Conservation (phyloP, 2,888 invertebrate species). For the Pandemis corylana region DNA sequence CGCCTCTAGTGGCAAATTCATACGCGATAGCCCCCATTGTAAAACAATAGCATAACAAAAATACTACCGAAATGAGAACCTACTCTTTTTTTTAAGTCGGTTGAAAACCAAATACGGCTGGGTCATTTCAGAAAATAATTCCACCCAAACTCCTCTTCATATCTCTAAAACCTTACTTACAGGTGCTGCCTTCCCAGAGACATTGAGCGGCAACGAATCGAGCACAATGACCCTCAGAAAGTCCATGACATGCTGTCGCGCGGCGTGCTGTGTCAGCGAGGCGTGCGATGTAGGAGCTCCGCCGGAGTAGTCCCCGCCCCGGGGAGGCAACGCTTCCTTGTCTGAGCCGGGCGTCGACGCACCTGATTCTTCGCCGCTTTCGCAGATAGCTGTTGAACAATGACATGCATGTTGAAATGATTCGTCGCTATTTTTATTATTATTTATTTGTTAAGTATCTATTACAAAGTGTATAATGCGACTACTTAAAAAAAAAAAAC, state of each 20-base stretch:
- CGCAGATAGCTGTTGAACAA: conserved; percentile 70
- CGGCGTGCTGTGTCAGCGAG: conserved; percentile 89
- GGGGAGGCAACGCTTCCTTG: conserved; percentile 79
- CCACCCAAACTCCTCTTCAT: background rate
- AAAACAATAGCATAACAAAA: no score
- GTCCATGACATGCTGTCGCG: conserved; percentile 96
- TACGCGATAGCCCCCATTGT: no score
- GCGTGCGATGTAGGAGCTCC: conserved; percentile 88
- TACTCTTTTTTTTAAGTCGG: no score
- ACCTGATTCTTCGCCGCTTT: conserved; percentile 91
- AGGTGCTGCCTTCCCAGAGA: conserved; percentile 91
- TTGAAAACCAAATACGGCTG: no score
- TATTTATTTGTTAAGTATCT: no score
- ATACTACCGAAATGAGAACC: no score
- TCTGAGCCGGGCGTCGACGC: conserved; percentile 91
- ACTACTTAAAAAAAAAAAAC: no score
- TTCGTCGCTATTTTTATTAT: no score
- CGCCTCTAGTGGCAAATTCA: no score
- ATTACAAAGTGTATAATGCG: no score
- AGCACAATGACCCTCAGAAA: conserved; percentile 96
- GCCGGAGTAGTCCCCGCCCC: conserved; percentile 54
- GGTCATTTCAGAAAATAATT: background rate
- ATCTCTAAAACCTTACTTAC: conserved; percentile 60
- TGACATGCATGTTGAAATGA: no score
- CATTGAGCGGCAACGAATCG: conserved; percentile 95